Evolutionary conservation across 2,888 invertebrate genomes (phyloP).

Genomic region (Ethmia dodecea): DNA sequence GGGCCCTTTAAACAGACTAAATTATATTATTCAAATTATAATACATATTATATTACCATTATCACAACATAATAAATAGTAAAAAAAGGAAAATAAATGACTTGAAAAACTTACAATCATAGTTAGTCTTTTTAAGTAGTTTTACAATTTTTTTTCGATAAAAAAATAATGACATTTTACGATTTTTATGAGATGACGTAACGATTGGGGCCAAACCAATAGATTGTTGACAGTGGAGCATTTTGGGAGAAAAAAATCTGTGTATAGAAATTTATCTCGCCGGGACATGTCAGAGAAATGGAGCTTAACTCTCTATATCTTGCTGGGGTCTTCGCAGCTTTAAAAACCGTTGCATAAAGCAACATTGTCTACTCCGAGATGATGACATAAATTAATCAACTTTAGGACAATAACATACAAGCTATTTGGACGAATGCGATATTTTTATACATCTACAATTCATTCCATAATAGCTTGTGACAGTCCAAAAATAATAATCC

Average conservation of each 20-base stretch:
- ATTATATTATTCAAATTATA: background rate
- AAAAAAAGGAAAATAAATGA: slow-evolving; percentile 43
- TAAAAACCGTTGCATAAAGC: too few species aligned
- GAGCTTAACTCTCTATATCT: slow-evolving; percentile 1
- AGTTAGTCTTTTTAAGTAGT: slow-evolving; percentile 54
- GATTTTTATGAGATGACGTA: slow-evolving; percentile 51
- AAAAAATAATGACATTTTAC: slow-evolving; percentile 44
- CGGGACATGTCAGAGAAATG: slow-evolving; percentile 20
- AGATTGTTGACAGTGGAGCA: slow-evolving; percentile 26
- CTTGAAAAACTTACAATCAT: slow-evolving; percentile 51
- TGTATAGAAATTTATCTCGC: slow-evolving; percentile 54
- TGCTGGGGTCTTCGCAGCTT: too few species aligned
- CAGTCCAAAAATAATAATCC: too few species aligned
- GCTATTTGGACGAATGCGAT: too few species aligned
- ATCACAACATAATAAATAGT: slow-evolving; percentile 58
- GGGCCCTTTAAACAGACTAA: background rate
- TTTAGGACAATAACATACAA: too few species aligned
- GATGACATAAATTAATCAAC: too few species aligned
- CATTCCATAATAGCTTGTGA: too few species aligned
- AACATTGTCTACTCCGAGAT: too few species aligned
- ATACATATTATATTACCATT: slow-evolving; percentile 14
- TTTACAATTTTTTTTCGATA: slow-evolving; percentile 60
- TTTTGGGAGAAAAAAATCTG: slow-evolving; percentile 27
- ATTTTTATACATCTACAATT: too few species aligned
- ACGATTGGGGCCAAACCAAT: slow-evolving; percentile 22